Evolutionary conservation across 2,888 invertebrate species (phyloP), one percentile per base, ranked within the genome.

Genomic region (Girardia tigrina): DNA sequence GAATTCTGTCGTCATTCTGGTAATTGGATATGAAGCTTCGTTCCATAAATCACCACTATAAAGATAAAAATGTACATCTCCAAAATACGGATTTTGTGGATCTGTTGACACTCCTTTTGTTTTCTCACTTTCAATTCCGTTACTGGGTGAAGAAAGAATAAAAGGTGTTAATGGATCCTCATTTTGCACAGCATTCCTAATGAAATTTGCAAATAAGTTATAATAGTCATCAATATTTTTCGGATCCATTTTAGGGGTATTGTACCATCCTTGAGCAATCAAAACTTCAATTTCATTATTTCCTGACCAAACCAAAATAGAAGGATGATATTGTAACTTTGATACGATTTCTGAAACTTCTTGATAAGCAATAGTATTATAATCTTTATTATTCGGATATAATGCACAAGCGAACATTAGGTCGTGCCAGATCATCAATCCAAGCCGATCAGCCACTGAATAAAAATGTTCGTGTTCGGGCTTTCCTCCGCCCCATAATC

Each of bases 221-320:
- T 90, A 84, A 81, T 93, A 95, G 81, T 94, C 93, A 0, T 84
- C 80, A 80, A 88, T 88, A 80, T 90, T 91, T 29, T 70, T 79
- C 14, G 28, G 42, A 27, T 74, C 26, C 71, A 75, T 42, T 26
- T 72, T 26, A 8, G 14, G 4, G 14, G 69, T 23, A 26, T 36
- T 73, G 29, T 74, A 74, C 94, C 94, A 94, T 82, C 91, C 88
- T 69, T 88, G 88, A 71, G 89, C 87, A 4, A 94, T 82, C 0
- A 92, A 94, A 1, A 88, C 90, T 86, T 97, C 97, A 82, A 95
- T 95, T 85, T 97, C 97, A 82, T 97, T 97, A 83, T 95, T 97
- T 1, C 86, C 93, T n/a, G 93, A 91, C 89, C 92, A 94, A 0
- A 94, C 80, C 0, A 90, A 89, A 42, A 97, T 88, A 73, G 91